Base-by-base conservation (phyloP, 2,888 invertebrate genomes). In the Amblyteles armatorius region DNA sequence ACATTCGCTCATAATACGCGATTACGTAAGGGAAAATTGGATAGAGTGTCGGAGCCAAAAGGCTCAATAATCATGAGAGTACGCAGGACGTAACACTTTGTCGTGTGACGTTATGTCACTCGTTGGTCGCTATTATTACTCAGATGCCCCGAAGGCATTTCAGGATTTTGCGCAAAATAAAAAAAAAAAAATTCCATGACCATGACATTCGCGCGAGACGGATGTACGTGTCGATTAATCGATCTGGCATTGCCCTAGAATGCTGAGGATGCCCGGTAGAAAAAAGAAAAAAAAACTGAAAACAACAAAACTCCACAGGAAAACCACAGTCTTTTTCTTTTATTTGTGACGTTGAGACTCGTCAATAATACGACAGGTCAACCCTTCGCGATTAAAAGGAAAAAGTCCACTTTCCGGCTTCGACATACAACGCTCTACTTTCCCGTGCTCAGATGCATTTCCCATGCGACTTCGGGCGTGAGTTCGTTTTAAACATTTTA, bases 11-110 rank as follows among this genome's bases (percentile, higher is more conserved):
- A 6, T 71, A 52, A 44, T 68, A 26, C 48, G 55, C 48, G 11
- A 60, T 85, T 85, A 83, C 68, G 67, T 77, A 80, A 85, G 72
- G 63, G 48, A 3, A 29, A 72, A 84, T 78, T 77, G 55, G 50
- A 69, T 77, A 63, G 63, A 81, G 40, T 60, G 50, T 69, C 68
- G 52, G 65, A 67, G 7, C 69, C 50, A 71, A 82, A 76, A 79
- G 29, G 67, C 57, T 82, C 40, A 29, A 76, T 79, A 63, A 76
- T 82, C 52, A 52, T 29, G 67, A 48, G 60, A 55, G 73, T 29
- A 60, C 52, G 72, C 71, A 65, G 72, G 50, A 76, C 71, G 57
- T 71, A 40, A 40, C 48, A 29, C 19, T 19, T 29, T n/a, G 40
- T 83, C 50, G 72, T 36, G 72, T 57, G 60, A 65, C 33, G 26